Evolutionary conservation across 2,113 vertebrate genomes (phyloP).

Genomic region (Crotalus tigris): DNA sequence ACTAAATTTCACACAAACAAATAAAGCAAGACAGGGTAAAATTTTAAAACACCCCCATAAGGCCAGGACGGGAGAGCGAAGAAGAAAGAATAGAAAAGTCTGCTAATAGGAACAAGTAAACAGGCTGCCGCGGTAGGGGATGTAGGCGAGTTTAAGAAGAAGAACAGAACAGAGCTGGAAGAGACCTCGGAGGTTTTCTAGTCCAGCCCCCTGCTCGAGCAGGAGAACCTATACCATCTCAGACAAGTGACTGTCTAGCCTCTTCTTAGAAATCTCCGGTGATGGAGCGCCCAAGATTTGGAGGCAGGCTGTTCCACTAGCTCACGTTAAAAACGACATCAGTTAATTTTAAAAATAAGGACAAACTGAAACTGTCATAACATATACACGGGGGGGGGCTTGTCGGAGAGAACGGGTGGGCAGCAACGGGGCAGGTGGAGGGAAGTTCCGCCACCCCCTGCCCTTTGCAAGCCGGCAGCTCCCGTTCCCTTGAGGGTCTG

Average conservation of each 20-base stretch:
- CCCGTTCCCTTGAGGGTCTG: neutral
- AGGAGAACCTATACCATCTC: too few species aligned
- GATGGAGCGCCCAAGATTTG: too few species aligned
- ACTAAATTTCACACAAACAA: slow-evolving; percentile 87
- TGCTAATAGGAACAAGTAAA: slow-evolving; percentile 34
- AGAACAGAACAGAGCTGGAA: too few species aligned
- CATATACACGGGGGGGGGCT: slow-evolving; percentile 67
- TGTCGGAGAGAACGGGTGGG: slow-evolving; percentile 42
- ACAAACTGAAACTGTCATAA: slow-evolving; percentile 67
- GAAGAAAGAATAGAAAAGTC: slow-evolving; percentile 66
- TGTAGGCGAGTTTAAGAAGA: slow-evolving; percentile 65
- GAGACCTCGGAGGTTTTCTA: too few species aligned
- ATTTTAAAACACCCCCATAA: slow-evolving; percentile 48
- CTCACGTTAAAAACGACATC: slow-evolving; percentile 78
- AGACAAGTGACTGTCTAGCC: too few species aligned
- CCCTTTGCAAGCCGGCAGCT: neutral
- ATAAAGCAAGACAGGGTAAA: slow-evolving; percentile 85
- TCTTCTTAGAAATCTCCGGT: too few species aligned
- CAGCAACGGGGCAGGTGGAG: slow-evolving; percentile 44
- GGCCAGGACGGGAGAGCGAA: neutral
- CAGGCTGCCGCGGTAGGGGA: slow-evolving; percentile 41
- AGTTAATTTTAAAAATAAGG: slow-evolving; percentile 79
- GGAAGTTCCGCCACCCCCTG: slow-evolving; percentile 14
- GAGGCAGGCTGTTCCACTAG: slow-evolving; percentile 57
- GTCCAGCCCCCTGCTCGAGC: too few species aligned